Conservation (phyloP, 1,140 invertebrate genomes). For the Lutraria rhynchaena region DNA sequence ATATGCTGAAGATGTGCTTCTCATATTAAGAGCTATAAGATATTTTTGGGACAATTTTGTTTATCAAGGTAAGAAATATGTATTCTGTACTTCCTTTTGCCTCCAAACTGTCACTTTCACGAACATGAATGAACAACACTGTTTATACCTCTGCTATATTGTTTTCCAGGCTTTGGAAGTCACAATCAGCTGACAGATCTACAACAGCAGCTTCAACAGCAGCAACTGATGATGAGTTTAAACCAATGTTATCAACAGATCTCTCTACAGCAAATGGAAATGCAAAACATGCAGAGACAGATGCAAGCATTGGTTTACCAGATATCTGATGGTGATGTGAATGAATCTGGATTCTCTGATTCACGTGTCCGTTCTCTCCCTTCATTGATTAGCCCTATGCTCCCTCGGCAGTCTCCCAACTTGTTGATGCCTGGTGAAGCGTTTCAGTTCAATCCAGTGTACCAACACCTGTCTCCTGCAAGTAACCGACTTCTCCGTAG, state of each 20-base stretch:
- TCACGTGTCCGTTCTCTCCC: constrained; percentile 10
- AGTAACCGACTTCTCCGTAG: constrained; percentile 13
- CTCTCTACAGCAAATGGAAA: constrained; percentile 76
- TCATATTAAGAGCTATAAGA: no score
- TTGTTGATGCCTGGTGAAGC: constrained; percentile 24
- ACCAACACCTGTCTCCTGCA: constrained; percentile 22
- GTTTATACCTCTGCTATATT: no score
- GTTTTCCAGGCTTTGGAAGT: constrained; percentile 42
- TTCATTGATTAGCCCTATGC: constrained; percentile 38
- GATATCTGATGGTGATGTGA: constrained; percentile 7
- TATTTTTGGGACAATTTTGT: no score
- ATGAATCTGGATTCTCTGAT: constrained; percentile 38
- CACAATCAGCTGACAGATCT: constrained; percentile 60
- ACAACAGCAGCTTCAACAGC: constrained; percentile 77
- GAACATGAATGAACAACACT: no score
- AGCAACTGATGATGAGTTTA: constrained; percentile 77
- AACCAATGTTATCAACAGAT: constrained; percentile 79
- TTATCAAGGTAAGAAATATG: no score
- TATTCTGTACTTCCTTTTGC: no score
- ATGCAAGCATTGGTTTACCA: constrained; percentile 58
- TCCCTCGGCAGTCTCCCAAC: constrained; percentile 43
- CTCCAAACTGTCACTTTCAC: no score
- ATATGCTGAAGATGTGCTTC: no score
- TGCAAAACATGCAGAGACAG: constrained; percentile 72
- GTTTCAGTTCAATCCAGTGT: constrained; percentile 42